Percentiles rank a stretch among this genome's conserved stretches.
Conservation (phyloP, 1,140 invertebrate species). For the Steinernema khuongi region DNA sequence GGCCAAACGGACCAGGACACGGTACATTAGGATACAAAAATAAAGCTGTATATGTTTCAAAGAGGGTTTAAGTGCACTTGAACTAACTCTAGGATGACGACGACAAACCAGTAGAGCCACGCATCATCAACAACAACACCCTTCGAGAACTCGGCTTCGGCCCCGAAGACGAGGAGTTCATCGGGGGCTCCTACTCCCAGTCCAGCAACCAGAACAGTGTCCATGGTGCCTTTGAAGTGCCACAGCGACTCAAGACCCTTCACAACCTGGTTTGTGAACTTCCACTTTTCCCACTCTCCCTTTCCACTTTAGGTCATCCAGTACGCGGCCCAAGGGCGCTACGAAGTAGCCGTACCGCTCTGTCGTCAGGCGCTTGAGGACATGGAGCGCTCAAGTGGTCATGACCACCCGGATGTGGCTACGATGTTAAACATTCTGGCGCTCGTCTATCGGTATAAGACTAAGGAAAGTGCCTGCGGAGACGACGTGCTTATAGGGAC, state of each 20-base stretch:
- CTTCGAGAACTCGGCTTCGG: conserved; percentile 57
- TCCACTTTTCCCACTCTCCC: not conserved
- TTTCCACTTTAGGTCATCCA: conserved; percentile 74
- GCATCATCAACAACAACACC: conserved; percentile 38
- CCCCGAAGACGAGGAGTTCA: conserved; percentile 56
- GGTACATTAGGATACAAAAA: no score
- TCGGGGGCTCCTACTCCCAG: conserved; percentile 70
- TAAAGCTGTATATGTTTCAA: no score
- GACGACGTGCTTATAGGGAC: conserved; percentile 66
- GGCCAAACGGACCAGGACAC: no score
- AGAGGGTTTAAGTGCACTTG: not conserved
- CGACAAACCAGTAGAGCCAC: conserved; percentile 23
- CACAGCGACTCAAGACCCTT: conserved; percentile 82
- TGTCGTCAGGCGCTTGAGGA: conserved; percentile 99
- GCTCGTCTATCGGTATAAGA: conserved; percentile 73
- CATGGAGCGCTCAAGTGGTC: conserved; percentile 94
- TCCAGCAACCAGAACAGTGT: conserved; percentile 65
- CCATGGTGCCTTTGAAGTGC: conserved; percentile 93
- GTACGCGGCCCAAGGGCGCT: conserved; percentile 93
- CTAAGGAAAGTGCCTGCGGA: not conserved
- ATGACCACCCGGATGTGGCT: conserved; percentile 97
- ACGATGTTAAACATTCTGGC: conserved; percentile 99
- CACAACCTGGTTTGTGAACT: conserved; percentile 71
- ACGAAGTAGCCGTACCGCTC: conserved; percentile 95
- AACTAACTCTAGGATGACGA: not conserved